Evolutionary conservation across 2,888 invertebrate species (phyloP).

Genomic region (Drosophila conformis): DNA sequence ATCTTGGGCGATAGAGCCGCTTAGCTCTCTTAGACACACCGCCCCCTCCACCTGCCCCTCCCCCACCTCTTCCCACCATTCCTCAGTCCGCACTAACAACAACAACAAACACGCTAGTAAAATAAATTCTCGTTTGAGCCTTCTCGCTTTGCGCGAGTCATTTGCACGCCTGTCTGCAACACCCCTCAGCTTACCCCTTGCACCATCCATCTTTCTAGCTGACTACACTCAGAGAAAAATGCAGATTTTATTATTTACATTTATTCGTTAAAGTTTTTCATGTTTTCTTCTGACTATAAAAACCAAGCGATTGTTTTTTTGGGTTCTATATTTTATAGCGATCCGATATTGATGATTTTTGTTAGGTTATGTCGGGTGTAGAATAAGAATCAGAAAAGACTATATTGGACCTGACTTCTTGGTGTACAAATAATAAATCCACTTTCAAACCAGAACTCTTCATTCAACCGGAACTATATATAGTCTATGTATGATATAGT

Average conservation of each 20-base stretch:
- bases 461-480: not conserved
- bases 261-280: too few species aligned
- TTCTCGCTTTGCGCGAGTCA: constrained; percentile 45
- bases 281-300: too few species aligned
- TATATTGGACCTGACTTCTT: not conserved
- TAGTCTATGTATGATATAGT: not conserved
- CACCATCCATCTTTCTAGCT: not conserved
- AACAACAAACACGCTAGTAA: constrained; percentile 49
- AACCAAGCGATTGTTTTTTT: too few species aligned
- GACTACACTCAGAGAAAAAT: not conserved
- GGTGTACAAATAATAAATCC: too few species aligned
- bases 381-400: accelerated
- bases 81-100: not conserved
- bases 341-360: not conserved
- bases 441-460: not conserved
- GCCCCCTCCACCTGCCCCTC: not conserved
- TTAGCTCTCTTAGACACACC: constrained; percentile 19
- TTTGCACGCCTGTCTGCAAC: constrained; percentile 62
- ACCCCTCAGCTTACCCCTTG: too few species aligned
- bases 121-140: constrained; percentile 69
- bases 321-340: not conserved
- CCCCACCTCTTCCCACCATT: accelerated
- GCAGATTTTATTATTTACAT: not conserved
- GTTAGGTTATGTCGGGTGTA: not conserved
- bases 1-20: constrained; percentile 72